Percentiles rank a stretch among this genome's conserved stretches.
These are phyloP conservation scores for Julus scanicus DNA, from an alignment of 2,888 invertebrate species.

Conservation along the genomic window DNA sequence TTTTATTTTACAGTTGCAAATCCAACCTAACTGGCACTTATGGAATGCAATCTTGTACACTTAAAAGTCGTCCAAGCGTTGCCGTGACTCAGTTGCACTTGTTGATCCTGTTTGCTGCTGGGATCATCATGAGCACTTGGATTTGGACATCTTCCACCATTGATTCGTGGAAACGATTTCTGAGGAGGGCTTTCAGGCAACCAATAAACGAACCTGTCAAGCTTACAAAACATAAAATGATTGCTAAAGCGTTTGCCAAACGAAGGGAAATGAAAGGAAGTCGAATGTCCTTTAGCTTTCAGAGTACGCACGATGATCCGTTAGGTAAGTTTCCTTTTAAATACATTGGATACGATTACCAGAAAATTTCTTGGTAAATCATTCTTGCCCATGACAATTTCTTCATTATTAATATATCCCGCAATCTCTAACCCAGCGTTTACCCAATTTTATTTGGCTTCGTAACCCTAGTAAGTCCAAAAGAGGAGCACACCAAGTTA, in stretches of 20 bases:
- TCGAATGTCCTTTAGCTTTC: constrained; percentile 86
- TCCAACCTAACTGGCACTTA: constrained; percentile 44
- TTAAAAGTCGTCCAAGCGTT: constrained; percentile 80
- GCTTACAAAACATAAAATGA: constrained; percentile 86
- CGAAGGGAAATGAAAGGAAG: constrained; percentile 86
- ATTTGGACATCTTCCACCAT: constrained; percentile 89
- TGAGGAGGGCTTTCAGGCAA: constrained; percentile 73
- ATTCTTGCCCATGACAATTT: too few relatives aligned
- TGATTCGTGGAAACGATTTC: constrained; percentile 85
- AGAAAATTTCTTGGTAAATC: too few relatives aligned
- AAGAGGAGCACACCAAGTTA: too few relatives aligned
- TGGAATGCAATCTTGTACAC: constrained; percentile 70
- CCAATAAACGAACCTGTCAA: constrained; percentile 65
- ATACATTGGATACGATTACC: background rate
- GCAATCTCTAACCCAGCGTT: too few relatives aligned
- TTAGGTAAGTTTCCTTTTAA: constrained; percentile 70
- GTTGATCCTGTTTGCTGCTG: constrained; percentile 83
- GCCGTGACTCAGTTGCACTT: constrained; percentile 84
- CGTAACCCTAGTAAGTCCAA: too few relatives aligned
- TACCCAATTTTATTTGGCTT: too few relatives aligned
- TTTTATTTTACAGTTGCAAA: constrained; percentile 56
- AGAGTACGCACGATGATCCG: constrained; percentile 89
- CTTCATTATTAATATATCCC: too few relatives aligned
- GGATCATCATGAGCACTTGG: constrained; percentile 92
- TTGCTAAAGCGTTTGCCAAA: constrained; percentile 89